These are phyloP conservation scores for Hyposoter dolosus DNA, from an alignment of 2,888 invertebrate species.

Conservation along the genomic window DNA sequence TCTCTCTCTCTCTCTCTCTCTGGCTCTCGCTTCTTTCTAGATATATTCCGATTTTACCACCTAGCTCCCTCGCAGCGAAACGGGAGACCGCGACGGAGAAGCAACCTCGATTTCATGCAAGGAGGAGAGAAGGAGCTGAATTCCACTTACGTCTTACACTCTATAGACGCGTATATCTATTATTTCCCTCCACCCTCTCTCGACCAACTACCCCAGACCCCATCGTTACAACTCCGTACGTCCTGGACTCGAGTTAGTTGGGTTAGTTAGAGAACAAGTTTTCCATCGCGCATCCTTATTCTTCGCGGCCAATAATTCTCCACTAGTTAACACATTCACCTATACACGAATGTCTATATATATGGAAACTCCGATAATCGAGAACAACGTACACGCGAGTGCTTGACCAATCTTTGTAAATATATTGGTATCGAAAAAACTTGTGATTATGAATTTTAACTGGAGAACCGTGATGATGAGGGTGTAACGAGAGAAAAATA, in stretches of 20 bases:
- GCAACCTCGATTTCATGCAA: slow-evolving; percentile 32
- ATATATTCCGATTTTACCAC: slow-evolving; percentile 55
- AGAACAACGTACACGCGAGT: not conserved
- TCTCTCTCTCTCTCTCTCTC: slow-evolving; percentile 16
- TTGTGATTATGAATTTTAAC: not conserved
- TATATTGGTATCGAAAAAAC: not conserved
- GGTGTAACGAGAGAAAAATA: not conserved
- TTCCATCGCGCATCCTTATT: slow-evolving; percentile 43
- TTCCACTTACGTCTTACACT: slow-evolving; percentile 38
- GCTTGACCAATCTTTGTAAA: not conserved
- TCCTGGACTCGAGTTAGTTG: slow-evolving; percentile 53
- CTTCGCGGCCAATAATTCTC: slow-evolving; percentile 12
- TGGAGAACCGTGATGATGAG: not conserved
- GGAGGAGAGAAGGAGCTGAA: slow-evolving; percentile 28
- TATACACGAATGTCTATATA: not conserved
- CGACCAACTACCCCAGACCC: too few relatives aligned
- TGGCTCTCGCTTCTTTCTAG: slow-evolving; percentile 10
- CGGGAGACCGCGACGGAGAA: slow-evolving; percentile 46
- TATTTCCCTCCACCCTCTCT: slow-evolving; percentile 10
- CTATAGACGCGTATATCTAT: not conserved
- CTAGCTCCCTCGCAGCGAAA: slow-evolving; percentile 45
- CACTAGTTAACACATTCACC: not conserved
- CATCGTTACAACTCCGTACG: not conserved
- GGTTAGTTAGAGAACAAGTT: slow-evolving; percentile 58
- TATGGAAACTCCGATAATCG: slow-evolving; percentile 37